Percentiles rank a stretch among this genome's conserved stretches.
These are phyloP conservation scores for Ephydatia muelleri DNA, from an alignment of 37 sponge, comb jelly and placozoan genomes.

Conservation along the genomic window DNA sequence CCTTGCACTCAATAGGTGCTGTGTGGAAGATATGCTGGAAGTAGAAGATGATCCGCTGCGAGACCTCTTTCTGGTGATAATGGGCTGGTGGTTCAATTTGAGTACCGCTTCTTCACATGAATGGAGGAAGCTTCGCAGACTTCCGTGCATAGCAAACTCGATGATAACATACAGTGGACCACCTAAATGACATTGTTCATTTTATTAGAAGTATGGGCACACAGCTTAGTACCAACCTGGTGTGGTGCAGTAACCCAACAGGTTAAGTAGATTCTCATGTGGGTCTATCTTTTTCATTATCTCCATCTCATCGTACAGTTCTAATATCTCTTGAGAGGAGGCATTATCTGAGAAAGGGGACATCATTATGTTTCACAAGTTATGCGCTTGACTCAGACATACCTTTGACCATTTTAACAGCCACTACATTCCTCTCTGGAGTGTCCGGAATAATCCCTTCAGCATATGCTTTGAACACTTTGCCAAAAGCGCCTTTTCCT, in stretches of 20 bases:
- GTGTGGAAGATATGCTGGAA: background rate
- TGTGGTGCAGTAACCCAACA: slow-evolving; percentile 23
- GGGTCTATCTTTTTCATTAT: slow-evolving; percentile 27
- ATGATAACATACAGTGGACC: slow-evolving; percentile 48
- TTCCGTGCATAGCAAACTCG: slow-evolving; percentile 68
- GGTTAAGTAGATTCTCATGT: slow-evolving; percentile 31
- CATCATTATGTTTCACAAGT: too few species aligned
- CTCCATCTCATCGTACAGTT: slow-evolving; percentile 29
- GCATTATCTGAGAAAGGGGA: background rate
- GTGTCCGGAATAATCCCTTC: slow-evolving; percentile 37
- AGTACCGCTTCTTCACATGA: slow-evolving; percentile 34
- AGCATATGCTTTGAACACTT: slow-evolving; percentile 62
- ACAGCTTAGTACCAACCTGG: slow-evolving; percentile 4
- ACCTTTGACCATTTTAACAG: slow-evolving; percentile 68
- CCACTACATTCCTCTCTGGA: slow-evolving; percentile 58
- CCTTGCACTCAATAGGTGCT: background rate
- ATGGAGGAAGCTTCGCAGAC: slow-evolving; percentile 42
- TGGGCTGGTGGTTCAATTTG: slow-evolving; percentile 28
- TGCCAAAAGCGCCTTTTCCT: slow-evolving; percentile 74
- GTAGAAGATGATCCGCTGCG: background rate
- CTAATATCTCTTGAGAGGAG: slow-evolving; percentile 5
- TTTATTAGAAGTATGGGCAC: too few species aligned
- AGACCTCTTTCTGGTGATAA: background rate
- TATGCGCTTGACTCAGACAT: background rate
- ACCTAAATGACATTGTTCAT: background rate